These are phyloP conservation scores for Harpagus bidentatus DNA, from an alignment of 2,113 vertebrate genomes.

Conservation along the genomic window DNA sequence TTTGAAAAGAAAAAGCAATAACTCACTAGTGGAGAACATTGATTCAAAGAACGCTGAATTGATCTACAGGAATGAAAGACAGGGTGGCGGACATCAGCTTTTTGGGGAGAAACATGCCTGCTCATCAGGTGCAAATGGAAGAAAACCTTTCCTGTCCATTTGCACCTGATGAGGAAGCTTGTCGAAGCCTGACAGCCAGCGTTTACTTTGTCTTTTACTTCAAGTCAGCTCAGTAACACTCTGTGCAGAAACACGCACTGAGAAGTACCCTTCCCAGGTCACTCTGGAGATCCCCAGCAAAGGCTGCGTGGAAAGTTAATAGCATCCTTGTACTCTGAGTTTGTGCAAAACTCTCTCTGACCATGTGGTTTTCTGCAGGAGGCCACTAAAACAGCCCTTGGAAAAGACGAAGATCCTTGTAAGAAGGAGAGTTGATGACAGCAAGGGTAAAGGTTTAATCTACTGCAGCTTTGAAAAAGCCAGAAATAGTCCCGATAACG, in stretches of 20 bases:
- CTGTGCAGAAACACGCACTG: background rate
- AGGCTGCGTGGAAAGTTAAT: background rate
- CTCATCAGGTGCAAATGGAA: constrained; percentile 61
- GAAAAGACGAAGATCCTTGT: background rate
- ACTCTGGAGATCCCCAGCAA: background rate
- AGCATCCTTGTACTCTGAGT: background rate
- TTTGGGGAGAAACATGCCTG: constrained; percentile 22
- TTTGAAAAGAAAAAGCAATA: background rate
- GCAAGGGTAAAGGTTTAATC: background rate
- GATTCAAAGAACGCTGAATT: background rate
- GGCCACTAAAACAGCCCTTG: background rate
- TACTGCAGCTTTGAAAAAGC: background rate
- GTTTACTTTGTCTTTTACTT: constrained; percentile 13
- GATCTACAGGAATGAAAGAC: constrained; percentile 8
- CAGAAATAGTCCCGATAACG: background rate
- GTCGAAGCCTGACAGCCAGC: background rate
- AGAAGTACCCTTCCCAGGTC: background rate
- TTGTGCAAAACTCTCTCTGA: background rate
- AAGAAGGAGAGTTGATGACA: background rate
- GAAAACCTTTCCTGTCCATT: constrained; percentile 53
- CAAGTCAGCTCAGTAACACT: constrained; percentile 5
- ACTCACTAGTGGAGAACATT: background rate
- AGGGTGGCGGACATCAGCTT: constrained; percentile 14
- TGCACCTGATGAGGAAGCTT: constrained; percentile 51
- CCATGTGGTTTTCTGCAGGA: background rate